These are phyloP conservation scores for Drosophila pseudoobscura DNA, from an alignment of 1,140 invertebrate species.

Conservation along the genomic window DNA sequence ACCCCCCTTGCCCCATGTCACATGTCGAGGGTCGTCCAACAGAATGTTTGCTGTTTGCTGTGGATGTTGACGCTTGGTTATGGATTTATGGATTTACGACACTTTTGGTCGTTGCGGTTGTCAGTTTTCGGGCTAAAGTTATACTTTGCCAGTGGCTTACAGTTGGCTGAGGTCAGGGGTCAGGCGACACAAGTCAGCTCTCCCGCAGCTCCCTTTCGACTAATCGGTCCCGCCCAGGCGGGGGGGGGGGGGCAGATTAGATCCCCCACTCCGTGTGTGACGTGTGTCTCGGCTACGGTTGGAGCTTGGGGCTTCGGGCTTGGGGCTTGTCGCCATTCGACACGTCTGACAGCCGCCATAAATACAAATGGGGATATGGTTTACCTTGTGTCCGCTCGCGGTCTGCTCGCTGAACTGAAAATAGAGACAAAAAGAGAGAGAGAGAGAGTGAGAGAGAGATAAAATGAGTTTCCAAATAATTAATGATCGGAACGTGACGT, in stretches of 20 bases:
- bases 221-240: slow-evolving; percentile 38
- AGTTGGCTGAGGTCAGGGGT: slow-evolving; percentile 6
- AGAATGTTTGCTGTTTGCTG: slow-evolving; percentile 79
- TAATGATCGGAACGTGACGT: slow-evolving; percentile 75
- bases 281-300: slow-evolving; percentile 12
- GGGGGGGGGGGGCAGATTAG: slow-evolving; percentile 40
- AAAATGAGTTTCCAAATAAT: slow-evolving; percentile 64
- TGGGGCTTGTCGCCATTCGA: slow-evolving; percentile 56
- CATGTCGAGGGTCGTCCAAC: slow-evolving; percentile 75
- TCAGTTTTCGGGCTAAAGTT: slow-evolving; percentile 77
- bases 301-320: slow-evolving; percentile 9
- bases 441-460: slow-evolving; percentile 43
- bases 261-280: too few relatives aligned
- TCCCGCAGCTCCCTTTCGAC: slow-evolving; percentile 9
- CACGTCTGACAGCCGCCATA: slow-evolving; percentile 52
- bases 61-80: slow-evolving; percentile 80
- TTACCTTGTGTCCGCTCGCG: slow-evolving; percentile 60
- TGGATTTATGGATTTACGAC: slow-evolving; percentile 82
- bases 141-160: slow-evolving; percentile 52
- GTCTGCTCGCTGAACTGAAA: slow-evolving; percentile 66
- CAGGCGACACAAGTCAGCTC: slow-evolving; percentile 18
- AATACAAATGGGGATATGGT: slow-evolving; percentile 34
- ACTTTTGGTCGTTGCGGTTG: slow-evolving; percentile 78
- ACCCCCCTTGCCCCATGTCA: slow-evolving; percentile 18
- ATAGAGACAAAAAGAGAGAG: slow-evolving; percentile 58